Conservation (phyloP, 2,113 vertebrate genomes). For the Oenanthe melanoleuca region DNA sequence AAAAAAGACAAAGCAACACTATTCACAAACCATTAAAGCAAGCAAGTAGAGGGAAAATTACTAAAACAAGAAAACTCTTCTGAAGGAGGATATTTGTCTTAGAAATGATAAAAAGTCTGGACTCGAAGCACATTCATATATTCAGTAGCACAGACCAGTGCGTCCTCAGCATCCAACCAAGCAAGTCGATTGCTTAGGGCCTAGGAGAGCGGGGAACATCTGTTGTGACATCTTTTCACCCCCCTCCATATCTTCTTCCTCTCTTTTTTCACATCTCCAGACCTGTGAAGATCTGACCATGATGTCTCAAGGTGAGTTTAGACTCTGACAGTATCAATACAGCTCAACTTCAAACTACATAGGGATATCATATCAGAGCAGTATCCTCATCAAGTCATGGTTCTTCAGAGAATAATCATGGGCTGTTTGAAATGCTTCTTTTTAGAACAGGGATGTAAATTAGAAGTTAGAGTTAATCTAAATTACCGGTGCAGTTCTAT, state of each 20-base stretch:
- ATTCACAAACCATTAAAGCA: neutral
- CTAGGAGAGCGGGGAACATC: neutral
- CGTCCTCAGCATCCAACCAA: neutral
- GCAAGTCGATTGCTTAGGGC: neutral
- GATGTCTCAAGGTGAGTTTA: neutral
- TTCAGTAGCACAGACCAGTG: neutral
- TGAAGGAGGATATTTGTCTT: neutral
- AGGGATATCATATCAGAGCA: neutral
- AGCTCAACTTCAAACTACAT: neutral
- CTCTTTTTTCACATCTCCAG: neutral
- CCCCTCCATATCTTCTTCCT: neutral
- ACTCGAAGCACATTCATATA: neutral
- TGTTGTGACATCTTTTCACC: neutral
- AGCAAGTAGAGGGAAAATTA: neutral
- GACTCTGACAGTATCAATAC: fast-evolving
- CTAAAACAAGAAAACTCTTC: neutral
- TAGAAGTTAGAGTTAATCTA: neutral
- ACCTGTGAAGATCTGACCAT: neutral
- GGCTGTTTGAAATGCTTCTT: neutral
- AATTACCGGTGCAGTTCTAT: neutral
- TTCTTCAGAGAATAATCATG: neutral
- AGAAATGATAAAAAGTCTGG: neutral
- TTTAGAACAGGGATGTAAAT: neutral
- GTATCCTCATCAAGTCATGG: fast-evolving
- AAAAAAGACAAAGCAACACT: neutral